These are phyloP conservation scores for Atherinomorus stipes DNA, from an alignment of 2,113 vertebrate species.

Conservation along the genomic window DNA sequence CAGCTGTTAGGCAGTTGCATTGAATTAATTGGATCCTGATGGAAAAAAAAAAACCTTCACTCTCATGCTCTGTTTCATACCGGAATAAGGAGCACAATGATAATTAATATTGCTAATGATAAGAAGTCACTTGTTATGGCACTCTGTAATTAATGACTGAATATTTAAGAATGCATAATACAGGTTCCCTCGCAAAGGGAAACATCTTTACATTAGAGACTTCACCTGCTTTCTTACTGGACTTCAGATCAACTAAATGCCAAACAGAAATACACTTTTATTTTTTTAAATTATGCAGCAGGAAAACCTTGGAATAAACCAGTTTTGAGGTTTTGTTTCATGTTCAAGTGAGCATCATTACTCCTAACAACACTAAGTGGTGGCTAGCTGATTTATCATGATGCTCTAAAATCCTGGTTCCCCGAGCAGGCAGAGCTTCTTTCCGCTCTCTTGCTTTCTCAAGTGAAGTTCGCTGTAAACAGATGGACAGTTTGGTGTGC, in stretches of 20 bases:
- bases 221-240: constrained; percentile 43
- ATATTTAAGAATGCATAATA: constrained; percentile 63
- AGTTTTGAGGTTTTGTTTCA: constrained; percentile 60
- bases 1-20: constrained; percentile 87
- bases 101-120: constrained; percentile 86
- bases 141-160: constrained; percentile 81
- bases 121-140: constrained; percentile 83
- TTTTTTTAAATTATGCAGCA: constrained; percentile 55
- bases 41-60: constrained; percentile 73
- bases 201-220: constrained; percentile 37
- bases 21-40: constrained; percentile 88
- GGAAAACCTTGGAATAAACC: constrained; percentile 72
- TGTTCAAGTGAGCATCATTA: constrained; percentile 79
- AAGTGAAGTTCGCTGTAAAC: constrained; percentile 69
- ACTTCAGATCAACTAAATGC: constrained; percentile 64
- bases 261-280: constrained; percentile 61
- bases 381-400: constrained; percentile 65
- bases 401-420: constrained; percentile 54
- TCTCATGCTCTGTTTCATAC: constrained; percentile 81
- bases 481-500: constrained; percentile 82
- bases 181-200: constrained; percentile 48
- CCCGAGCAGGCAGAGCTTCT: constrained; percentile 49
- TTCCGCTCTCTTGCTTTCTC: constrained; percentile 59
- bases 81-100: constrained; percentile 80
- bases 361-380: constrained; percentile 76